phyloP scores from a whole-genome alignment of 2,113 vertebrate species.

The Mus spicilegus region DNA sequence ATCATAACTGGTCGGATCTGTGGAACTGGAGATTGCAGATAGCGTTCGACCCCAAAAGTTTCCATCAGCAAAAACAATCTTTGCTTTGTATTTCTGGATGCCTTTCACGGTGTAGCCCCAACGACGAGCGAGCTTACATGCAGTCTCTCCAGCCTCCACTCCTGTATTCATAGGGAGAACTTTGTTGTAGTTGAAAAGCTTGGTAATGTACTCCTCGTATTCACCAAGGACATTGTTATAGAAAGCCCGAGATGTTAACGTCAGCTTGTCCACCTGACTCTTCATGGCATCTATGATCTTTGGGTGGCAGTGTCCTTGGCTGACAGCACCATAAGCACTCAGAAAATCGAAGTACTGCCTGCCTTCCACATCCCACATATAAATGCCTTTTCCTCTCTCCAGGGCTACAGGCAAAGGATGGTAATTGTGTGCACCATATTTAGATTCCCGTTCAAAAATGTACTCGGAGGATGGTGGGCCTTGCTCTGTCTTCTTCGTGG shows the following conservation, averaged over 20 bases:
- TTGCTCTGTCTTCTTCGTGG: constrained; percentile 84
- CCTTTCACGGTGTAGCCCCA: constrained; percentile 97
- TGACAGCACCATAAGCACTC: constrained; percentile 98
- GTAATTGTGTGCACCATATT: constrained; percentile 98
- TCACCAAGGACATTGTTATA: constrained; percentile 95
- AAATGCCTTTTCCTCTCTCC: constrained; percentile 93
- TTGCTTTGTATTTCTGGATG: constrained; percentile 94
- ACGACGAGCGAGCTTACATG: constrained; percentile 96
- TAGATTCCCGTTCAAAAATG: constrained; percentile 93
- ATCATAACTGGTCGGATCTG: constrained; percentile 95
- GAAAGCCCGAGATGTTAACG: constrained; percentile 96
- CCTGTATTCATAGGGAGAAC: constrained; percentile 99
- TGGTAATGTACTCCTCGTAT: constrained; percentile 94
- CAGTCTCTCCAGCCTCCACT: constrained; percentile 97
- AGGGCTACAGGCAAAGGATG: constrained; percentile 96
- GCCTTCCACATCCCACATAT: constrained; percentile 91
- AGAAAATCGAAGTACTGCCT: constrained; percentile 96
- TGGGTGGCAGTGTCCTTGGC: constrained; percentile 95
- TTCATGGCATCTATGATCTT: constrained; percentile 93
- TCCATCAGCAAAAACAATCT: constrained; percentile 95
- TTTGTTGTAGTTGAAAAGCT: constrained; percentile 96
- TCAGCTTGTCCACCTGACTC: constrained; percentile 91
- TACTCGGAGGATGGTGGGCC: constrained; percentile 88
- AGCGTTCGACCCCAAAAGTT: constrained; percentile 99
- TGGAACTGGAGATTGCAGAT: constrained; percentile 97